Base-by-base conservation (phyloP, 2,113 vertebrate species). In the Neodontobutis hainanensis region DNA sequence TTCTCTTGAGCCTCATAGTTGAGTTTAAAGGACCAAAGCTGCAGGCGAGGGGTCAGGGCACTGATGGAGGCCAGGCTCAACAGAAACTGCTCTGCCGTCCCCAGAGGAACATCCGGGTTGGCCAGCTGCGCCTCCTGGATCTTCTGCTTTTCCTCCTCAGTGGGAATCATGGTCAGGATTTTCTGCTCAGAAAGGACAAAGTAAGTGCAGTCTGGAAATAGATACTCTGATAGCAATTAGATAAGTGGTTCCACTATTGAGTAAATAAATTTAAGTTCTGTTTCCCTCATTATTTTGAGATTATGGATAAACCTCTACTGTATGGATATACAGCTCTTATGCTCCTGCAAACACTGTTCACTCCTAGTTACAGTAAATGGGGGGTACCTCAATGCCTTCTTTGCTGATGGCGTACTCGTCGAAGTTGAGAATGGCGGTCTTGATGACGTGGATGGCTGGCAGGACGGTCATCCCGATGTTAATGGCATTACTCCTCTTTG, bases 321-420 rank as follows among this genome's bases (percentile, higher is more conserved):
- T n/a, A n/a, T n/a, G n/a, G n/a, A n/a, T n/a, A n/a, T n/a, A n/a
- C n/a, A n/a, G n/a, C n/a, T n/a, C n/a, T n/a, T n/a, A 3, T 1
- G 15, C 16, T 11, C 6, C 8, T 19, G 43, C 4, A 35, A 55
- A 48, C 60, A 5, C 27, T n/a, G 5, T 72, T 69, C 68, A 63
- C 65, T 44, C 2, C 32, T 50, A 53, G 5, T 40, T 40, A 15
- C 50, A 60, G 61, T 9, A 44, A 48, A n/a, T 4, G 6, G 3
- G 27, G 4, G 43, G 36, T 81, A 99, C 97, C 96, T 99, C 97
- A 12, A 99, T 97, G 3, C 96, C 96, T 82, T 99, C 97, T 68
- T 98, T 98, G 90, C 82, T 96, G 89, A 99, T 96, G 1, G 97
- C 96, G 73, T 95, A 99, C 80, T 99, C 97, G 0, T 99, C 97